Conservation (phyloP, 2,888 invertebrate species). For the Gisinianus flammeolus region DNA sequence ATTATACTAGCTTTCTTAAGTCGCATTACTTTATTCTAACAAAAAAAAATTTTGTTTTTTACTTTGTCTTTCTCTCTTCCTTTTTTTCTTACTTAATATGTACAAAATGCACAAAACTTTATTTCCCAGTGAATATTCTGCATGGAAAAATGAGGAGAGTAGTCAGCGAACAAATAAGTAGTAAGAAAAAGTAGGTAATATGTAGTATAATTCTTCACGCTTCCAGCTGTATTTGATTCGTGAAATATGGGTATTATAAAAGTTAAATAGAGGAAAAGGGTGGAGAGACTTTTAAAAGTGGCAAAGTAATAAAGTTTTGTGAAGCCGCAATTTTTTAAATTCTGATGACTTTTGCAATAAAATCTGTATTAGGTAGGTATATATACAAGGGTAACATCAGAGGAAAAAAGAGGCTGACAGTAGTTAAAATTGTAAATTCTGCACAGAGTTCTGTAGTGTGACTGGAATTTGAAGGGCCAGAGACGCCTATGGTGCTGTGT, state of each 20-base stretch:
- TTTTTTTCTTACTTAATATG: too few species aligned
- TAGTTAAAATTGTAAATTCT: not conserved
- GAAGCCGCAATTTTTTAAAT: not conserved
- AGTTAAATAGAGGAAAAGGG: not conserved
- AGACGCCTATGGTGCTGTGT: too few species aligned
- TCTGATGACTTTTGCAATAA: conserved; percentile 9
- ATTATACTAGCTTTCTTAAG: too few species aligned
- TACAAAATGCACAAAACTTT: too few species aligned
- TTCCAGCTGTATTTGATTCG: conserved; percentile 7
- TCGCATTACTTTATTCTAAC: too few species aligned
- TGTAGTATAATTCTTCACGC: not conserved
- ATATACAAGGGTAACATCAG: not conserved
- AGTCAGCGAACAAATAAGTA: not conserved
- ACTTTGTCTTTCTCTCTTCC: too few species aligned
- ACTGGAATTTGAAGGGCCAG: too few species aligned
- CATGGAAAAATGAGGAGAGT: too few species aligned
- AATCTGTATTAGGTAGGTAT: not conserved
- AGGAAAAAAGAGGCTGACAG: not conserved
- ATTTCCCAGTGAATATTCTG: too few species aligned
- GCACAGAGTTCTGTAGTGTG: not conserved
- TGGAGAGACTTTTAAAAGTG: not conserved
- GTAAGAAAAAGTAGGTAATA: not conserved
- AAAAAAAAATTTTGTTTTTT: too few species aligned
- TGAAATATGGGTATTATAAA: not conserved
- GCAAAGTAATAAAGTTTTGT: not conserved